These are phyloP conservation scores for Agrypnus murinus DNA, from an alignment of 2,888 invertebrate species.

Conservation along the genomic window DNA sequence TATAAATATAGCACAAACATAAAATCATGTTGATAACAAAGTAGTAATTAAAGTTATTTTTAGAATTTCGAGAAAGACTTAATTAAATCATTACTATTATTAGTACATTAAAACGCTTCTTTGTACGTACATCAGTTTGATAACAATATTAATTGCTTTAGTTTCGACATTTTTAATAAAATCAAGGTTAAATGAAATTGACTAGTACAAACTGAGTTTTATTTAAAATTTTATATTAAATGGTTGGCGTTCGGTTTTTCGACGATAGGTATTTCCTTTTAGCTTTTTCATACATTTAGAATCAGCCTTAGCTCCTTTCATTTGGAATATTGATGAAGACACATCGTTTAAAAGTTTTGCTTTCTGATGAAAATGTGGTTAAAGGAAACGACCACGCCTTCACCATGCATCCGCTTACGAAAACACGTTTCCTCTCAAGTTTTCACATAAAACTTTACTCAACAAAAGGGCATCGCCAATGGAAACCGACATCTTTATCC, in stretches of 20 bases:
- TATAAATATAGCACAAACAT: too few species aligned
- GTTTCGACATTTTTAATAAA: too few species aligned
- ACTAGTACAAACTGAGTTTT: too few species aligned
- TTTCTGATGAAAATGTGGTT: slow-evolving; percentile 29
- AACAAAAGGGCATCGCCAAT: slow-evolving; percentile 10
- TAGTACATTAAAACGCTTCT: too few species aligned
- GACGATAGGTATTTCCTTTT: slow-evolving; percentile 4
- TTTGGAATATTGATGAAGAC: slow-evolving; percentile 34
- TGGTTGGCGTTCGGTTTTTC: slow-evolving; percentile 18
- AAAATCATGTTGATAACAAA: too few species aligned
- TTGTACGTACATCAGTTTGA: too few species aligned
- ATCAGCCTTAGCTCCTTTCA: slow-evolving; percentile 14
- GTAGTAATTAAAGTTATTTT: too few species aligned
- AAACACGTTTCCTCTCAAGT: slow-evolving; percentile 17
- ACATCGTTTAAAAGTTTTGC: slow-evolving; percentile 29
- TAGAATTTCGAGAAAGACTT: too few species aligned
- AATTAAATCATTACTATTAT: too few species aligned
- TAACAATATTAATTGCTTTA: too few species aligned
- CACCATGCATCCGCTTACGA: slow-evolving; percentile 19
- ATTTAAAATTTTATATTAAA: slow-evolving; percentile 31
- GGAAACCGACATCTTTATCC: slow-evolving; percentile 26
- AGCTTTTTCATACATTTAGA: slow-evolving; percentile 21
- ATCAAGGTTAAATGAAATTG: too few species aligned
- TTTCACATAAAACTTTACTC: slow-evolving; percentile 19
- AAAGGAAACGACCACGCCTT: slow-evolving; percentile 16